Evolutionary conservation across 2,888 invertebrate genomes (phyloP).

Genomic region (Octonoba sinensis): DNA sequence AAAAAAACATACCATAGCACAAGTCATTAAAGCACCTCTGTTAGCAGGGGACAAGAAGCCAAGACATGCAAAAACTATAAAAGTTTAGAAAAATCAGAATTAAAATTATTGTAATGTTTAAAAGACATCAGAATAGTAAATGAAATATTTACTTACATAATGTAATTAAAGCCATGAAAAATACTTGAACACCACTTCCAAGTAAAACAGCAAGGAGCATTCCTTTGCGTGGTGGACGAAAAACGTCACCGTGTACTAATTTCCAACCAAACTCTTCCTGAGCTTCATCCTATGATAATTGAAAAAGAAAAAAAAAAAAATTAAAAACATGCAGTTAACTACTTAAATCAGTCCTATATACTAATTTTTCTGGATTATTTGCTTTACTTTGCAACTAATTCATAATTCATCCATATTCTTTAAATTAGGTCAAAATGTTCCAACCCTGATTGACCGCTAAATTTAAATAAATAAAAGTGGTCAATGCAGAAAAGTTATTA

Average conservation of each 20-base stretch:
- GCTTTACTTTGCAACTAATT: too few relatives aligned
- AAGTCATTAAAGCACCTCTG: conserved; percentile 98
- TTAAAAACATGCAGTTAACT: background rate
- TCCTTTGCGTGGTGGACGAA: conserved; percentile 83
- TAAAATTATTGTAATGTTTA: background rate
- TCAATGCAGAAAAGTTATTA: too few relatives aligned
- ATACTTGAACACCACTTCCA: conserved; percentile 96
- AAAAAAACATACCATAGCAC: conserved; percentile 79
- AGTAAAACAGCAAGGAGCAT: conserved; percentile 95
- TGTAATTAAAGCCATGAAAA: conserved; percentile 95
- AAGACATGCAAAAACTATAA: conserved; percentile 93
- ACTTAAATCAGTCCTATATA: background rate
- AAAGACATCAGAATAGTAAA: background rate
- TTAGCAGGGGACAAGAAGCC: conserved; percentile 99
- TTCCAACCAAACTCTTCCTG: conserved; percentile 88
- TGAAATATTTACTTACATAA: conserved; percentile 75
- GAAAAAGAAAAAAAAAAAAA: conserved; percentile 20
- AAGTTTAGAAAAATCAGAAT: background rate
- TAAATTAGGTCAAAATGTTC: too few relatives aligned
- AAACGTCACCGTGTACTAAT: conserved; percentile 78
- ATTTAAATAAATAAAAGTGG: too few relatives aligned
- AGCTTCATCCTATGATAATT: conserved; percentile 75
- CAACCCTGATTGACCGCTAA: too few relatives aligned
- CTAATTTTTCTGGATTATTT: too few relatives aligned
- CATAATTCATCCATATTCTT: too few relatives aligned